phyloP scores from a whole-genome alignment of 1,140 invertebrate genomes.

The Drosophila navojoa region DNA sequence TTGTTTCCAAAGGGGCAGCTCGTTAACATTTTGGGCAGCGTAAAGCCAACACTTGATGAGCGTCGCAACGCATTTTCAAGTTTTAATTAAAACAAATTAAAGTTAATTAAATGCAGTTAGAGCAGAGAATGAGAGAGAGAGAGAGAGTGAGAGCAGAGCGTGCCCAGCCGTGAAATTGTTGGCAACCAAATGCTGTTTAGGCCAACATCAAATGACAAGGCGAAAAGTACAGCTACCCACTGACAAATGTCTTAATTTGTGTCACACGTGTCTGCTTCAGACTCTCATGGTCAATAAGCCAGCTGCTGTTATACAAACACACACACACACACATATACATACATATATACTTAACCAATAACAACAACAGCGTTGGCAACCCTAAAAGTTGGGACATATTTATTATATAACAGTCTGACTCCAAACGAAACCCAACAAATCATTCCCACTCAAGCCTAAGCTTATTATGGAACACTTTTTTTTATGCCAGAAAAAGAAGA shows the following conservation, averaged over 20 bases:
- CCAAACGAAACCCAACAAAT: constrained; percentile 35
- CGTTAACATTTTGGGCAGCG: constrained; percentile 33
- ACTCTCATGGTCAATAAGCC: constrained; percentile 6
- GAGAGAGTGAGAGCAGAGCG: not conserved
- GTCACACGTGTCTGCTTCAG: constrained; percentile 36
- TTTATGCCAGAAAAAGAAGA: constrained; percentile 1
- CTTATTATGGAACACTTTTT: constrained; percentile 41
- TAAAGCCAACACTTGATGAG: constrained; percentile 31
- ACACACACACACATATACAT: not conserved
- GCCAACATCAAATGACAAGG: constrained; percentile 5
- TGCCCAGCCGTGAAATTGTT: constrained; percentile 44
- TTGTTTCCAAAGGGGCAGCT: constrained; percentile 4
- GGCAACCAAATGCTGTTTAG: constrained; percentile 20
- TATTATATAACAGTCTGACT: not conserved
- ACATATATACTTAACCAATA: not conserved
- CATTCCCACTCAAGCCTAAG: constrained; percentile 44
- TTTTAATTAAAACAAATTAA: constrained; percentile 60
- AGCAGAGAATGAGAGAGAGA: constrained; percentile 2
- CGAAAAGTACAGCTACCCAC: constrained; percentile 2
- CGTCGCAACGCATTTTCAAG: constrained; percentile 43
- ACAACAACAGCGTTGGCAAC: not conserved
- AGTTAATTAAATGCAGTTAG: constrained; percentile 52
- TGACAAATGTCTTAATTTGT: constrained; percentile 49
- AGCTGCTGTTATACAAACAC: not conserved
- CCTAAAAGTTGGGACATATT: constrained; percentile 16